phyloP scores from a whole-genome alignment of 2,888 invertebrate genomes.

The Galerucella nymphaeae region DNA sequence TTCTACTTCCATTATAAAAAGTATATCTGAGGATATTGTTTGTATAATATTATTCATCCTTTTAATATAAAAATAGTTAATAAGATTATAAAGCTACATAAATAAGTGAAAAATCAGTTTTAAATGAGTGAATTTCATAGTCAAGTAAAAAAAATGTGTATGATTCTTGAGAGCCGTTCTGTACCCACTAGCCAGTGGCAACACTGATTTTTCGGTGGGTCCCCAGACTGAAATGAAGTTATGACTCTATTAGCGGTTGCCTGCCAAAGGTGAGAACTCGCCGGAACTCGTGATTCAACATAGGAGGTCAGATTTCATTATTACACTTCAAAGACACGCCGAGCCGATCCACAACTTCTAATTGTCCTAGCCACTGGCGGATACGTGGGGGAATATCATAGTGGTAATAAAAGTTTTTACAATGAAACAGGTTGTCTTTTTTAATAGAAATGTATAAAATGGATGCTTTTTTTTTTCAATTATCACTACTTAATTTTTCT shows the following conservation, averaged over 20 bases:
- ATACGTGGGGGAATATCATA: constrained; percentile 16
- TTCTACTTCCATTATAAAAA: too few relatives aligned
- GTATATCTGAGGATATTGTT: too few relatives aligned
- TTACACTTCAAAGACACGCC: constrained; percentile 47
- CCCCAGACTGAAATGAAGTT: constrained; percentile 45
- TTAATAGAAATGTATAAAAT: not conserved
- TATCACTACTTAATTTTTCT: not conserved
- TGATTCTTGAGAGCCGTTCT: not conserved
- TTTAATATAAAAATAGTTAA: not conserved
- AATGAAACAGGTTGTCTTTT: not conserved
- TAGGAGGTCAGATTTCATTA: constrained; percentile 52
- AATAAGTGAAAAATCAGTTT: not conserved
- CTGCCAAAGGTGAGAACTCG: constrained; percentile 53
- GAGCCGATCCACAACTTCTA: constrained; percentile 42
- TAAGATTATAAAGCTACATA: not conserved
- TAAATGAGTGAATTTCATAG: not conserved
- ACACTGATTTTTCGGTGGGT: constrained; percentile 37
- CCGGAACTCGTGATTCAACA: constrained; percentile 47
- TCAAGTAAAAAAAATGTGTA: not conserved
- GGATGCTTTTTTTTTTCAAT: not conserved
- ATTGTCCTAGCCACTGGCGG: constrained; percentile 41
- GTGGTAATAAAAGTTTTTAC: not conserved
- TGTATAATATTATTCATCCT: too few relatives aligned
- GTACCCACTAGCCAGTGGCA: constrained; percentile 30
- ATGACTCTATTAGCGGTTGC: constrained; percentile 59